These are phyloP conservation scores for Ceratotherium simum DNA, from an alignment of 2,113 vertebrate genomes.

Conservation along the genomic window DNA sequence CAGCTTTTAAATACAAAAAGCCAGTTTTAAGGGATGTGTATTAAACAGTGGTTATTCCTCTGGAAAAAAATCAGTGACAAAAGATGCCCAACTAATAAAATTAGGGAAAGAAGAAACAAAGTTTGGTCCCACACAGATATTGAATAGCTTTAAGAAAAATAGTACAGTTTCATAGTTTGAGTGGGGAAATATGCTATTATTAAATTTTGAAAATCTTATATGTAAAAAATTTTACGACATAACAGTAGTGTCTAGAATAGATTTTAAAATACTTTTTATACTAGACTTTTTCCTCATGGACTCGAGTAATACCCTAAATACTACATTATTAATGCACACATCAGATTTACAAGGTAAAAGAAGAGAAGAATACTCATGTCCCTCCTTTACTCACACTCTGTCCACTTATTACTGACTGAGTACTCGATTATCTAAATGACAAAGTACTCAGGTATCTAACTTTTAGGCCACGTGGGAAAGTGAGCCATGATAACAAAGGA, in stretches of 20 bases:
- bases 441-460: neutral
- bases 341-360: neutral
- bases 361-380: neutral
- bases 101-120: neutral
- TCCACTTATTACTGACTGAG: neutral
- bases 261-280: neutral
- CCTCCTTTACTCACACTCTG: neutral
- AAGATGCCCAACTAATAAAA: neutral
- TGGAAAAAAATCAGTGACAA: neutral
- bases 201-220: neutral
- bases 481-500: neutral
- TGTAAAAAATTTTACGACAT: neutral
- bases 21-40: neutral
- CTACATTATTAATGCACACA: neutral
- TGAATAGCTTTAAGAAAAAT: neutral
- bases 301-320: neutral
- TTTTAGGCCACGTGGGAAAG: neutral
- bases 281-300: neutral
- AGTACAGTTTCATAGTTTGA: neutral
- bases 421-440: neutral
- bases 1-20: neutral
- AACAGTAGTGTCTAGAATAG: neutral
- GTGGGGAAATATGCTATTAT: neutral
- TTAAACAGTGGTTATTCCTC: neutral
- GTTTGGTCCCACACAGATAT: neutral